Base-by-base conservation (phyloP, 2,797 vertebrate species). In the Clarias platycephalus region DNA sequence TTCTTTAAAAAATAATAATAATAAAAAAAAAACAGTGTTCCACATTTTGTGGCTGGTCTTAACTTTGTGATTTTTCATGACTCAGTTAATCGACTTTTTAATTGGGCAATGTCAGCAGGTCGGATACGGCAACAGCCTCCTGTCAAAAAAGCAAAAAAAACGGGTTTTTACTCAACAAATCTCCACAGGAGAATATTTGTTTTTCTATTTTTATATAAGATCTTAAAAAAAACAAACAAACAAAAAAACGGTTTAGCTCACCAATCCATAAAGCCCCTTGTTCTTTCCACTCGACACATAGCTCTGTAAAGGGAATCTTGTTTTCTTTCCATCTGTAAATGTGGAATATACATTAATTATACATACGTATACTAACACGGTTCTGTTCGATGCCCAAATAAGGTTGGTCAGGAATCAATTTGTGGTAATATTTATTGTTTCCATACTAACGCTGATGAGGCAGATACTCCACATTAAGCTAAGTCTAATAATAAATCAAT, bases 221-320 rank as follows among this genome's bases (percentile, higher is more conserved):
- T 37, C 5, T 60, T 24, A 34, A 58, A 76, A 8, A 49, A 49
- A 10, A 44, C 5, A 5, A 40, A 5, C n/a, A 57, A 31, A 57
- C 31, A 16, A 49, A 22, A n/a, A 66, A 55, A 53, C 72, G 26
- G 31, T 2, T 83, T 6, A 34, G 37, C 81, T 86, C 24, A 96
- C 96, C 95, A 60, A 96, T 95, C 88, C 96, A 90, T 81, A 88
- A 91, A n/a, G 95, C 94, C 0, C 96, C 95, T 87, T 93, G 93
- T 66, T 93, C 89, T 90, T 89, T 76, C 96, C 95, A 96, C 2
- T 87, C 91, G 12, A 82, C 71, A 81, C 93, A 91, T 13, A 94
- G 89, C 16, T 90, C 87, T 74, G 90, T 75, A 20, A 91, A 86
- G 7, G 88, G 89, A 2, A 60, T 66, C 67, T n/a, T 78, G 26